Base-by-base conservation (phyloP, 2,113 vertebrate species). In the Tragelaphus buxtoni region DNA sequence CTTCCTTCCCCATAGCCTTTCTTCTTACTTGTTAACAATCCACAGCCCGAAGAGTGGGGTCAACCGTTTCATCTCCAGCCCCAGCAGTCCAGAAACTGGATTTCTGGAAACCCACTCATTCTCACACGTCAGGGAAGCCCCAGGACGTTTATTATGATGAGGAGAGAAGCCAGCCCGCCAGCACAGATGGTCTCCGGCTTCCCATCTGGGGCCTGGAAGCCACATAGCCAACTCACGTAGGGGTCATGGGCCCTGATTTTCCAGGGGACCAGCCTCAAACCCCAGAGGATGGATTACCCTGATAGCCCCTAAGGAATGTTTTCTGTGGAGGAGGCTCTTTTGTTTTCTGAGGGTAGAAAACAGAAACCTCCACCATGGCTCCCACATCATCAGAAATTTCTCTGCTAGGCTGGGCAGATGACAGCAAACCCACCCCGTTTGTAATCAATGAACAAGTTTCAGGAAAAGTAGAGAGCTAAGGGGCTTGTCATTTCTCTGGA, bases 101-200 rank as follows among this genome's bases (percentile, higher is more conserved):
- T 63, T 89, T 94, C 84, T 95, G 81, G 90, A 97, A 94, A 93
- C 35, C 53, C 86, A 90, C 58, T 88, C 84, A 47, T 63, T 82
- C 82, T 80, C 95, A 81, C 82, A 91, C 0, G 30, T 72, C 30
- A 16, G 77, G 84, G 61, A 90, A 79, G 80, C 96, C 90, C 91
- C 49, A 35, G 89, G 88, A 85, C 42, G 3, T 45, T 89, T 92
- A 89, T 79, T 79, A 65, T 45, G 55, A 81, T 32, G 28, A 55
- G 77, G 13, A 80, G 51, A 92, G 80, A 42, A 60, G 92, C 81
- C 86, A 63, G 82, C 85, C n/a, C 1, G n/a, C n/a, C n/a, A n/a
- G n/a, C n/a, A 88, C 92, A 86, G 76, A 74, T 92, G 93, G 92
- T 79, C 79, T 95, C 82, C 76, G 49, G 85, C 79, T 88, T 84